phyloP scores from a whole-genome alignment of 2,113 vertebrate species.

The Callipepla californica region DNA sequence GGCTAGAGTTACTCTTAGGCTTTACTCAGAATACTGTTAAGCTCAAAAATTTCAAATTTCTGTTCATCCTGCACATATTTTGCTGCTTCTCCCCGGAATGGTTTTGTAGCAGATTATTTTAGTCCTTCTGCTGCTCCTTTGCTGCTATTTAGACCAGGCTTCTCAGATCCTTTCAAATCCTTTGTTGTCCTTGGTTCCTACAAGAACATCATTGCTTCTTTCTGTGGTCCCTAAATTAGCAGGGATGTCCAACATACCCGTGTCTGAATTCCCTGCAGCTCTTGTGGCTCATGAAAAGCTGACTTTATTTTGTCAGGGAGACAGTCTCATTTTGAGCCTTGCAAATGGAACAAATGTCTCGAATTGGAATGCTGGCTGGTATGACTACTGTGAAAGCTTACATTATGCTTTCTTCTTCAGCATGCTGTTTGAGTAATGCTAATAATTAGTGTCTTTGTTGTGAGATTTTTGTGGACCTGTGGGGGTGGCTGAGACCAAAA shows the following conservation, averaged over 20 bases:
- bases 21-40: neutral
- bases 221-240: neutral
- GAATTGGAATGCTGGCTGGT: neutral
- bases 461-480: neutral
- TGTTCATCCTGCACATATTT: neutral
- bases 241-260: neutral
- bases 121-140: neutral
- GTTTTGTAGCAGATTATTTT: neutral
- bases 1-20: neutral
- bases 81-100: neutral
- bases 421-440: neutral
- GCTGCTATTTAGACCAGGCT: neutral
- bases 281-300: neutral
- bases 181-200: accelerated
- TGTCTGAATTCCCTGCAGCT: neutral
- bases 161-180: neutral
- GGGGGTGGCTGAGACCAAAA: neutral
- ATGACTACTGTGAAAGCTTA: neutral
- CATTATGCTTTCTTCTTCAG: neutral
- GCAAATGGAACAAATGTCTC: neutral
- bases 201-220: neutral
- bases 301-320: neutral
- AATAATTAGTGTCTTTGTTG: neutral
- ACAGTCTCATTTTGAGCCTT: neutral
- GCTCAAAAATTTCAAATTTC: neutral